A percentile compares a stretch with the other conserved stretches of the same genome.
phyloP scores from a whole-genome alignment of 2,797 vertebrate genomes.

The Lepilemur ruficaudatus region DNA sequence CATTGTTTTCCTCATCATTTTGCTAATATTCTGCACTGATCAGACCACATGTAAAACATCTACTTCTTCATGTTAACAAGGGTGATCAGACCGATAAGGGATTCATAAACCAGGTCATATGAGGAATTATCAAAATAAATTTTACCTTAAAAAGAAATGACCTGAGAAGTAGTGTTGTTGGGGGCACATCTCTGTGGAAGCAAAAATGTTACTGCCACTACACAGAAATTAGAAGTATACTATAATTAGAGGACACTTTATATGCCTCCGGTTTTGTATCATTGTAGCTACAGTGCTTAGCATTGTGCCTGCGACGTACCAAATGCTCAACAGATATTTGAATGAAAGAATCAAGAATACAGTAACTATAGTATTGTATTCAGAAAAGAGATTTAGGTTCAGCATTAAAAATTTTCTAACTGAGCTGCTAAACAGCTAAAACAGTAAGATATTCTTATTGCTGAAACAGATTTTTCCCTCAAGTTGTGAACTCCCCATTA shows the following conservation, averaged over 20 bases:
- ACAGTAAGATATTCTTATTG: neutral
- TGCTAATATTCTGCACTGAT: neutral
- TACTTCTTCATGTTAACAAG: conserved; percentile 18
- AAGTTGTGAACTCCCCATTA: neutral
- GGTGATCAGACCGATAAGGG: neutral
- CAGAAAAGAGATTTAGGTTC: neutral
- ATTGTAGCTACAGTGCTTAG: neutral
- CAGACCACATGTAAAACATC: neutral
- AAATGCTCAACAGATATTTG: neutral
- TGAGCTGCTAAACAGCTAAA: neutral
- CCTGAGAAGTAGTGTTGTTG: neutral
- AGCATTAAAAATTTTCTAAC: conserved; percentile 30
- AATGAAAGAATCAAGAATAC: neutral
- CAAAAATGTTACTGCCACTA: neutral
- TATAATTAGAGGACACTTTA: neutral
- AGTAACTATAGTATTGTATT: neutral
- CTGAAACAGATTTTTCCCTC: neutral
- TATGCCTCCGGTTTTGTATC: neutral
- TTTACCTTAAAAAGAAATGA: conserved; percentile 8
- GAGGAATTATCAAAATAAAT: conserved; percentile 10
- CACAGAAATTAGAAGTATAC: neutral
- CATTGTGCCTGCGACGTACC: neutral
- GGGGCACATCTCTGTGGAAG: neutral
- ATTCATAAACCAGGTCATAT: neutral
- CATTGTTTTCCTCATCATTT: neutral